These are phyloP conservation scores for Synchiropus splendidus DNA, from an alignment of 2,113 vertebrate genomes.

Conservation along the genomic window DNA sequence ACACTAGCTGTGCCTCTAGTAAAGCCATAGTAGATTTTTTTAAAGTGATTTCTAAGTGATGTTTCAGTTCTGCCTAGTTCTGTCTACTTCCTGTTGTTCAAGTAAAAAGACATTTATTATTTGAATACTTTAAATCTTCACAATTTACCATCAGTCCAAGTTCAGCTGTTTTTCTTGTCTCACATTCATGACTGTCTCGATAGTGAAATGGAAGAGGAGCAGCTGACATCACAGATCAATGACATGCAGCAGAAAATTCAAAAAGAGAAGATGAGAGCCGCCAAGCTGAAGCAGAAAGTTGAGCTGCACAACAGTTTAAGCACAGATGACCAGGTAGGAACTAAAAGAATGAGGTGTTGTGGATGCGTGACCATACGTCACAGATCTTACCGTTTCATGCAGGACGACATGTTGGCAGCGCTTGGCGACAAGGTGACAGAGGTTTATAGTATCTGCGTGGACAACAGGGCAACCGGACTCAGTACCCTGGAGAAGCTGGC, in stretches of 20 bases:
- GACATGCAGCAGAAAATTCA: conserved; percentile 59
- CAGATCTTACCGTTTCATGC: neutral
- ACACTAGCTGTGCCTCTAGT: too few species aligned
- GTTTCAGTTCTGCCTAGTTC: too few species aligned
- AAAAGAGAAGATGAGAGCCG: conserved; percentile 62
- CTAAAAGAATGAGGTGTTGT: neutral
- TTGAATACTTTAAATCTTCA: too few species aligned
- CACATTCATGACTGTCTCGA: neutral
- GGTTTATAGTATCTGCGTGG: conserved; percentile 74
- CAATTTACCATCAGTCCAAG: too few species aligned
- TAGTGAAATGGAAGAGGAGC: conserved; percentile 73
- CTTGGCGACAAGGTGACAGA: conserved; percentile 75
- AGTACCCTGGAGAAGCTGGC: conserved; percentile 76
- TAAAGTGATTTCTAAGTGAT: too few species aligned
- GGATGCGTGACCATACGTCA: neutral
- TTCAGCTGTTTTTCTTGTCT: neutral
- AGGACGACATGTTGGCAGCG: conserved; percentile 72
- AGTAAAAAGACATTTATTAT: too few species aligned
- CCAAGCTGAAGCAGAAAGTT: conserved; percentile 71
- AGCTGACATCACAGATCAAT: conserved; percentile 59
- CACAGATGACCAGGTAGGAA: conserved; percentile 70
- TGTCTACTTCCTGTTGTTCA: too few species aligned
- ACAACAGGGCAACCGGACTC: conserved; percentile 64
- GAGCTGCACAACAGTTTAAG: conserved; percentile 65
- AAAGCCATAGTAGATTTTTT: too few species aligned